Percentiles rank a stretch among this genome's conserved stretches.
Conservation (phyloP, 2,797 vertebrate genomes). For the Gastrophryne carolinensis region DNA sequence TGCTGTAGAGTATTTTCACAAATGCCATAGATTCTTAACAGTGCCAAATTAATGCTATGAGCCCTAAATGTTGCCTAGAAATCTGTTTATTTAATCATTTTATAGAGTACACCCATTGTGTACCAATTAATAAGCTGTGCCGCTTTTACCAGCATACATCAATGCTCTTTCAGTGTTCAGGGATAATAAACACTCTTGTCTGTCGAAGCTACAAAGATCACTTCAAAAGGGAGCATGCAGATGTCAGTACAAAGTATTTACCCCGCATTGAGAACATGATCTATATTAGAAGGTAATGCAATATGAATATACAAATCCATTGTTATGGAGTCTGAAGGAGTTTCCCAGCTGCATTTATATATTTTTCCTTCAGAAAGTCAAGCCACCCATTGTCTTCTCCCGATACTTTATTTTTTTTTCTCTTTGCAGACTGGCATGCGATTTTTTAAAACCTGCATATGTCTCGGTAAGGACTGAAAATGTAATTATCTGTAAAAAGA, state of each 20-base stretch:
- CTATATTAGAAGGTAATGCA: conserved; percentile 13
- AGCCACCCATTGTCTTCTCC: conserved; percentile 20
- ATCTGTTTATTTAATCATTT: background rate
- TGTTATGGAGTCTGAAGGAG: conserved; percentile 13
- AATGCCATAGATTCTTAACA: too few relatives aligned
- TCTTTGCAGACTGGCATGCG: background rate
- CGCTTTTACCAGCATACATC: background rate
- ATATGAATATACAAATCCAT: conserved; percentile 24
- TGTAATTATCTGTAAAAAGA: conserved; percentile 39
- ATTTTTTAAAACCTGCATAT: conserved; percentile 26
- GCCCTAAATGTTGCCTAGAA: background rate
- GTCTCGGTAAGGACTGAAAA: conserved; percentile 26
- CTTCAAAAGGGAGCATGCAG: conserved; percentile 16
- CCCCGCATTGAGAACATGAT: conserved; percentile 35
- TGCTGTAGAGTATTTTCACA: too few relatives aligned
- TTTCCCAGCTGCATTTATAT: conserved; percentile 1
- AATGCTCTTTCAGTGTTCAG: conserved; percentile 1
- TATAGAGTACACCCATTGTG: background rate
- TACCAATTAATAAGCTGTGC: background rate
- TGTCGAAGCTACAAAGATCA: conserved; percentile 23
- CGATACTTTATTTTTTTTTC: background rate
- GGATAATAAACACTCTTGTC: conserved; percentile 8
- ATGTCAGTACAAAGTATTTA: conserved; percentile 28
- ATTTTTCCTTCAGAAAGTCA: conserved; percentile 14
- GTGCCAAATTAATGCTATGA: background rate